Evolutionary conservation across 2,113 vertebrate genomes (phyloP), one percentile per base, ranked within the genome.

Genomic region (Odocoileus hemionus): DNA sequence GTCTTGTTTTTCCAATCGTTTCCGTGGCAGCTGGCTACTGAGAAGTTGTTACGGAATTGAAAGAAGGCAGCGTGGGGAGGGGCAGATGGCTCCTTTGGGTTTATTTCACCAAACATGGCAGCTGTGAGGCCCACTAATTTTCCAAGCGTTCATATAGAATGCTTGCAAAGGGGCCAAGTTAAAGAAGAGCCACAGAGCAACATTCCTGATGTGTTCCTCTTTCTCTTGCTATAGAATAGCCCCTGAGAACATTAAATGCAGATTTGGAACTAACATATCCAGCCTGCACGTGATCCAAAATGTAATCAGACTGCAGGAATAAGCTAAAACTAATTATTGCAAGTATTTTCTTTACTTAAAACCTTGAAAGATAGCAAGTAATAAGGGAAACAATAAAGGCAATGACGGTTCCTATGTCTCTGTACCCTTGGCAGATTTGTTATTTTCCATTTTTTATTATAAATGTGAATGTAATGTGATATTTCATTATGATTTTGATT

Each of bases 1-100:
- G 85, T 95, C 94, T 70, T 36, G 87, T 87, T 92, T 98, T 97
- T 95, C 96, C 78, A 90, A 60, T 97, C 74, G 19, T 94, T 88
- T 96, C 92, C 52, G 95, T 86, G 78, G 97, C 97, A 98, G 97
- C 96, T 97, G 92, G 96, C 92, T 96, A 87, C 94, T 96, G 93
- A 88, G 95, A 95, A 96, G 91, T 76, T 96, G 91, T 55, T 83
- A 94, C 94, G 94, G 83, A 95, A 97, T 26, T 90, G 58, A 98
- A 97, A 96, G 90, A 88, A 70, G 79, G 95, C 70, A 91, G 94
- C 61, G 0, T 58, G 70, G 91, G 93, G 96, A 95, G 86, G 93
- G 92, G 94, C 96, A 96, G 98, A 97, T 98, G 98, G 96, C 58
- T 96, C 79, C 95, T 97, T 93, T 79, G 89, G 95, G 93, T 86